Percentiles rank a stretch among this genome's conserved stretches.
phyloP scores from a whole-genome alignment of 2,797 vertebrate species.

The Ciconia nigra region DNA sequence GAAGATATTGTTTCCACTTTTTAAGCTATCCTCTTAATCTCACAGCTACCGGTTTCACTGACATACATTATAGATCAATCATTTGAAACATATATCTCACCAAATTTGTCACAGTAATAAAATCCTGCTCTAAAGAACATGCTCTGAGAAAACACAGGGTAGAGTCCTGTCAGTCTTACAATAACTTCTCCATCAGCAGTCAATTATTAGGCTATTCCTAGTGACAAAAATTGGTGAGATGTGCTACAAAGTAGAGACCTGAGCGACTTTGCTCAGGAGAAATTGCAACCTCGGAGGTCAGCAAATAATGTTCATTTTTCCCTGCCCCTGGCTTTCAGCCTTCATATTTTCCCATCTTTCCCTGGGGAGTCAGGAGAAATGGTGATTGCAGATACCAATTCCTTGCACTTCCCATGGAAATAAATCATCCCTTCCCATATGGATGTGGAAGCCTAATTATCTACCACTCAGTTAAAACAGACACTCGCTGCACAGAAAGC shows the following conservation, averaged over 20 bases:
- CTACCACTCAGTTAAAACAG: neutral
- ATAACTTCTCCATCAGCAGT: constrained; percentile 31
- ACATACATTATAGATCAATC: neutral
- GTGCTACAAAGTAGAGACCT: neutral
- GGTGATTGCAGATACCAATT: neutral
- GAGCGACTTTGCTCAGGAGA: neutral
- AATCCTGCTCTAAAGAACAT: neutral
- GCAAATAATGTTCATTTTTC: neutral
- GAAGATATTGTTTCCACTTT: neutral
- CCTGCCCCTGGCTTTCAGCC: neutral
- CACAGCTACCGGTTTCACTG: neutral
- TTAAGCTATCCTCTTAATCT: neutral
- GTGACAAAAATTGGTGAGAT: neutral
- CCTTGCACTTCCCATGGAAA: neutral
- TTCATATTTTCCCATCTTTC: neutral
- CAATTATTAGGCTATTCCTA: constrained; percentile 37
- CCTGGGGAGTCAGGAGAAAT: neutral
- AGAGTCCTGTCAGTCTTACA: neutral
- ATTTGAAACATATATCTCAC: neutral
- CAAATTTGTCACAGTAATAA: neutral
- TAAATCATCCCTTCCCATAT: neutral
- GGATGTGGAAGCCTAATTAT: neutral
- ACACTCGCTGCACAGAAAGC: neutral
- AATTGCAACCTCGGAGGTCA: neutral
- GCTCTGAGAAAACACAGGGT: neutral